A percentile compares a stretch with the other conserved stretches of the same genome.
These are phyloP conservation scores for Microcebus tavaratra DNA, from an alignment of 2,113 vertebrate genomes.

Conservation along the genomic window DNA sequence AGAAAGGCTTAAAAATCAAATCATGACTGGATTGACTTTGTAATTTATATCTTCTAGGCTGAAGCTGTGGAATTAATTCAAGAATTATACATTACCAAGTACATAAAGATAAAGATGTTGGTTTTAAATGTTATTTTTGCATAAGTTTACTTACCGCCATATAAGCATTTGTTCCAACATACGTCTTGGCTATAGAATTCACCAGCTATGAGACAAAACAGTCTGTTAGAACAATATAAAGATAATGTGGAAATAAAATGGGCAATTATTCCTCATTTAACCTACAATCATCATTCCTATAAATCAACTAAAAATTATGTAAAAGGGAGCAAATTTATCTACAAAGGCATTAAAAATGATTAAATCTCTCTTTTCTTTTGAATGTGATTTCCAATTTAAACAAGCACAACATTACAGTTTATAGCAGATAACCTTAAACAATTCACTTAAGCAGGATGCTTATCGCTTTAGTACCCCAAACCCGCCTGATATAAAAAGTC, in stretches of 20 bases:
- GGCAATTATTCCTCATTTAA: conserved; percentile 92
- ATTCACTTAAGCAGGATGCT: conserved; percentile 82
- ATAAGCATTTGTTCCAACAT: conserved; percentile 98
- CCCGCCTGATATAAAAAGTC: conserved; percentile 83
- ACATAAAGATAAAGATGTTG: conserved; percentile 72
- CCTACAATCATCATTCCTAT: conserved; percentile 87
- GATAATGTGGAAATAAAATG: conserved; percentile 90
- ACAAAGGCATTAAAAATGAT: conserved; percentile 87
- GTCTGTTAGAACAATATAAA: conserved; percentile 89
- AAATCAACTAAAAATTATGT: conserved; percentile 89
- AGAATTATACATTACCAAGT: conserved; percentile 8
- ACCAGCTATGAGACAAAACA: conserved; percentile 94
- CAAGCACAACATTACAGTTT: conserved; percentile 80
- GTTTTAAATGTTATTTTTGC: conserved; percentile 76
- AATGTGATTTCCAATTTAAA: conserved; percentile 84
- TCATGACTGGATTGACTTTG: conserved; percentile 47
- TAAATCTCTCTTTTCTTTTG: conserved; percentile 81
- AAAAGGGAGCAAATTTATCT: conserved; percentile 85
- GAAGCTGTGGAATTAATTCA: conserved; percentile 55
- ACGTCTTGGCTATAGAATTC: conserved; percentile 99
- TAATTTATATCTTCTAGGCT: conserved; percentile 30
- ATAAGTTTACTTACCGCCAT: conserved; percentile 95
- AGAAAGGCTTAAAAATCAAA: conserved; percentile 51
- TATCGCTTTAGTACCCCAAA: conserved; percentile 82
- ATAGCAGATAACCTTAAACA: conserved; percentile 87